phyloP scores from a whole-genome alignment of 2,797 vertebrate species.

The Eulemur rubriventer region DNA sequence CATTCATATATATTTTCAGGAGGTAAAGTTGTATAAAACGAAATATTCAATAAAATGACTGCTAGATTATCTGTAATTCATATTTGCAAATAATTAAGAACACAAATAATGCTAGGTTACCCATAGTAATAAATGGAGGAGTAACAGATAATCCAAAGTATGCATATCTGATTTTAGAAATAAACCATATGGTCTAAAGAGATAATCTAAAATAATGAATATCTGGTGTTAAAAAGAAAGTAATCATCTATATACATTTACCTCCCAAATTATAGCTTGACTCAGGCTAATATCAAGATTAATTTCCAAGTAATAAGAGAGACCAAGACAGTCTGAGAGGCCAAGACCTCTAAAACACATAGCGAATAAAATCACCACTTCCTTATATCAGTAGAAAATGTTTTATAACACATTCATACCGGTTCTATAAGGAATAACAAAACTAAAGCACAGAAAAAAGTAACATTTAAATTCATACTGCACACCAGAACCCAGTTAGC shows the following conservation, averaged over 20 bases:
- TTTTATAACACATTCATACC: conserved; percentile 12
- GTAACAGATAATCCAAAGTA: background rate
- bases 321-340: background rate
- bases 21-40: background rate
- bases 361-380: background rate
- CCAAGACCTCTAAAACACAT: conserved; percentile 4
- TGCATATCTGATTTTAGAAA: background rate
- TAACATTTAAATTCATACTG: conserved; percentile 30
- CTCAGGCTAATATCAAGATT: background rate
- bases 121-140: background rate
- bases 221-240: background rate
- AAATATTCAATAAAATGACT: conserved; percentile 27
- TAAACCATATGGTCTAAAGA: background rate
- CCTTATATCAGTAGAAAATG: background rate
- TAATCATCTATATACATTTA: background rate
- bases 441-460: conserved; percentile 6
- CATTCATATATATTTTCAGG: background rate
- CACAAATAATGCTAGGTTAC: background rate
- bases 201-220: conserved; percentile 2
- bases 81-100: background rate
- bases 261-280: background rate
- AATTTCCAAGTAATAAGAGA: background rate
- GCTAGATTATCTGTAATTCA: background rate
- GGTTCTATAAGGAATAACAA: conserved; percentile 13
- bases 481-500: background rate